phyloP scores from a whole-genome alignment of 2,797 vertebrate species.

The Falco rusticolus region DNA sequence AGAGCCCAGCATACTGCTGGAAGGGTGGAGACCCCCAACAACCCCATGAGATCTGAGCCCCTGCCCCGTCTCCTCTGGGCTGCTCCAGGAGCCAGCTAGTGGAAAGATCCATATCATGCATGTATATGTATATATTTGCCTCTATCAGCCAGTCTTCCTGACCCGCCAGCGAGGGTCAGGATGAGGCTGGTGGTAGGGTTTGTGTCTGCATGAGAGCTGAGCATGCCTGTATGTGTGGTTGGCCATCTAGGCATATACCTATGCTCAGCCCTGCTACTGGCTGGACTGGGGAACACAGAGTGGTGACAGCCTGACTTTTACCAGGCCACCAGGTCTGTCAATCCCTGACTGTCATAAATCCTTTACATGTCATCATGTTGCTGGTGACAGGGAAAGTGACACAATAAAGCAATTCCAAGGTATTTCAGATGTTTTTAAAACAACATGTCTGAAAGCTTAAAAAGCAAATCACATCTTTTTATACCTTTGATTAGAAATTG shows the following conservation, averaged over 20 bases:
- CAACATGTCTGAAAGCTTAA: neutral
- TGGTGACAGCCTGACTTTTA: neutral
- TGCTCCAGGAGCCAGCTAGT: neutral
- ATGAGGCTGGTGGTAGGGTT: accelerated
- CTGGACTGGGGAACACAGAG: accelerated
- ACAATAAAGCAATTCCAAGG: neutral
- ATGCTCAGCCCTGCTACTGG: neutral
- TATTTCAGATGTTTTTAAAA: neutral
- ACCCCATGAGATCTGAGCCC: accelerated
- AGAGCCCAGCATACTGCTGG: neutral
- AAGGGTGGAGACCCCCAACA: neutral
- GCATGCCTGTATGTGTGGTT: accelerated
- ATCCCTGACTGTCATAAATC: accelerated
- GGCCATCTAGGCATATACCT: neutral
- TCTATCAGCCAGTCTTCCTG: too few relatives aligned
- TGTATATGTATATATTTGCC: accelerated
- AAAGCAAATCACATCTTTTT: neutral
- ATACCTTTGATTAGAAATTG: neutral
- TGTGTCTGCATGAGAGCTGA: accelerated
- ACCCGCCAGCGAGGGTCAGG: accelerated
- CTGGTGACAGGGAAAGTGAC: neutral
- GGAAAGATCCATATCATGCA: accelerated
- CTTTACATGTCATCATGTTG: neutral
- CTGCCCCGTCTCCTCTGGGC: neutral
- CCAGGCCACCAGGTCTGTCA: neutral